Percentiles rank a stretch among this genome's conserved stretches.
These are phyloP conservation scores for Brevimyrus niger DNA, from an alignment of 2,113 vertebrate genomes.

Conservation along the genomic window DNA sequence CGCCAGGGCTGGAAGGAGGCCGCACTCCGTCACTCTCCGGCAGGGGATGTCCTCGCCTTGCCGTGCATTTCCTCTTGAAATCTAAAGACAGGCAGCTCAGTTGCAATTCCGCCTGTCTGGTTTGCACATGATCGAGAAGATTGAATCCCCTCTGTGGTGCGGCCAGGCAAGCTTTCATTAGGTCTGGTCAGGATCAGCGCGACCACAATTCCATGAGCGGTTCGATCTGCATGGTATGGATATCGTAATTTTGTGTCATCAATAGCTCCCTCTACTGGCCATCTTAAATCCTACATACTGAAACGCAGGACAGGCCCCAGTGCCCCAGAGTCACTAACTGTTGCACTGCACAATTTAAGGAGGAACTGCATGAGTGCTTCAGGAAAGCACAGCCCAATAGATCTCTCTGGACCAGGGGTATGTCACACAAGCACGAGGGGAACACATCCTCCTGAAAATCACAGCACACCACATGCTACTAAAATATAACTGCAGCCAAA, in stretches of 20 bases:
- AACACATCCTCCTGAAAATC: neutral
- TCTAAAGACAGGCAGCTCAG: neutral
- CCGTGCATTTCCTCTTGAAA: neutral
- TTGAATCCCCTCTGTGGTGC: neutral
- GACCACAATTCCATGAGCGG: neutral
- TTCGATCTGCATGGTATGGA: neutral
- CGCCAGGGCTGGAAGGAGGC: neutral
- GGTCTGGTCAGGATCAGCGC: neutral
- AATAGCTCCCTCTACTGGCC: conserved; percentile 21
- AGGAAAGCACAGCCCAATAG: neutral
- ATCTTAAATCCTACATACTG: neutral
- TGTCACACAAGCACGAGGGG: neutral
- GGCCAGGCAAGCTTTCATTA: neutral
- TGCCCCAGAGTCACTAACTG: neutral
- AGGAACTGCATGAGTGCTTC: neutral
- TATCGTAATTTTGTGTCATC: neutral
- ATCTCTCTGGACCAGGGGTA: neutral
- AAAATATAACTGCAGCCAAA: neutral
- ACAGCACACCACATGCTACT: neutral
- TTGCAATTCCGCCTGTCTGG: neutral
- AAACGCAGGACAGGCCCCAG: neutral
- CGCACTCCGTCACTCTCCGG: neutral
- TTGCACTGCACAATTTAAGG: neutral
- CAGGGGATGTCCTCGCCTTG: neutral
- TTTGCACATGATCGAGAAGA: neutral